phyloP scores from a whole-genome alignment of 92 coral and sea anemone genomes.

The Paragorgia papillata region DNA sequence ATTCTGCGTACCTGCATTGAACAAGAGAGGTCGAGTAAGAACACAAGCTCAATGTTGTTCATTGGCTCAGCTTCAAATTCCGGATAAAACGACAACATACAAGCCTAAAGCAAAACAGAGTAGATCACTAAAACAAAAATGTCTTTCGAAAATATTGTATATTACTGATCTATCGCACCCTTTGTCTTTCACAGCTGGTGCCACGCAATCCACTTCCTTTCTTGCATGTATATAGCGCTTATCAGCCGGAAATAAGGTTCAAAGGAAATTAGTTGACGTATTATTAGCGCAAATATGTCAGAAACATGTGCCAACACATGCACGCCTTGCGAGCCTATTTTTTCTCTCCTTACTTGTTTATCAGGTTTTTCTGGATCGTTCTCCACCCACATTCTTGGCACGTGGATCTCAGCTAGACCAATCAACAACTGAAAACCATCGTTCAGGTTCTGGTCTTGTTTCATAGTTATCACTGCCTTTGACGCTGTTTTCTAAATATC shows the following conservation, averaged over 20 bases:
- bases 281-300: no score
- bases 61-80: constrained; percentile 85
- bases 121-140: not conserved
- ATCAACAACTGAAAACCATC: constrained; percentile 86
- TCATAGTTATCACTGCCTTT: constrained; percentile 87
- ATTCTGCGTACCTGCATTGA: constrained; percentile 84
- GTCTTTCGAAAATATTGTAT: no score
- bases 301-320: no score
- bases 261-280: no score
- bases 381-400: constrained; percentile 99
- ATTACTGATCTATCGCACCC: no score
- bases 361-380: constrained; percentile 66
- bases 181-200: no score
- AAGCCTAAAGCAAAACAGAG: constrained; percentile 63
- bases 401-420: constrained; percentile 93
- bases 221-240: no score
- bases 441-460: constrained; percentile 64
- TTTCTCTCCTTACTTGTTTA: constrained; percentile 81
- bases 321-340: no score
- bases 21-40: constrained; percentile 81
- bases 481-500: constrained; percentile 78
- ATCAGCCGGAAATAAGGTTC: no score
- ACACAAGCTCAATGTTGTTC: constrained; percentile 71
- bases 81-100: constrained; percentile 94
- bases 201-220: no score